These are phyloP conservation scores for Euschistus heros DNA, from an alignment of 1,140 invertebrate genomes.

Conservation along the genomic window DNA sequence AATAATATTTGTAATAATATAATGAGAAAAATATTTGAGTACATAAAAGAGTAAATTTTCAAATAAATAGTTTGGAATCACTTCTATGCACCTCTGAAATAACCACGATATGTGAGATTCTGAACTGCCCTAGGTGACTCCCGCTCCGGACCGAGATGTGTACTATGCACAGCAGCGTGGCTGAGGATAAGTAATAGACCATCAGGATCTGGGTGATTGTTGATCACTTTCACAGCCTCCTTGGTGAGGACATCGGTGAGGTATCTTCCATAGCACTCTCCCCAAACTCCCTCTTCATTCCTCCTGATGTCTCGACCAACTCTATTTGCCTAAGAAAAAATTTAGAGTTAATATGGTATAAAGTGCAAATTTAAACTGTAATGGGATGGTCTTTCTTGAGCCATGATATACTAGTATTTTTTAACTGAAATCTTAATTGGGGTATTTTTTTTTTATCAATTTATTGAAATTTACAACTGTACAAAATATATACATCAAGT, in stretches of 20 bases:
- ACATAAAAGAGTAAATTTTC: background rate
- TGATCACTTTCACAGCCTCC: conserved; percentile 48
- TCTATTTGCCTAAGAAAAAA: background rate
- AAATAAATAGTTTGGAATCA: background rate
- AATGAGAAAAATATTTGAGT: background rate
- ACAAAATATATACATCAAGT: too few species aligned
- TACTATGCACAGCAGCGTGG: conserved; percentile 55
- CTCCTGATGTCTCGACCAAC: conserved; percentile 39
- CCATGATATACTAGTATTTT: too few species aligned
- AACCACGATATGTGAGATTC: conserved; percentile 42
- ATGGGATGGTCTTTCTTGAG: too few species aligned
- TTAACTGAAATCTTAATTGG: too few species aligned
- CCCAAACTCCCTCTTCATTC: conserved; percentile 44
- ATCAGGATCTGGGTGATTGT: conserved; percentile 41
- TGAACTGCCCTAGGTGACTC: conserved; percentile 41
- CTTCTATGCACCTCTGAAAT: too few species aligned
- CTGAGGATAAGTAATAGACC: conserved; percentile 58
- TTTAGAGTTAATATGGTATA: too few species aligned
- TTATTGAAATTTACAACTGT: too few species aligned
- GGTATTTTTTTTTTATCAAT: too few species aligned
- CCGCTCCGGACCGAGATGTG: conserved; percentile 44
- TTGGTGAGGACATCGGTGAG: conserved; percentile 57
- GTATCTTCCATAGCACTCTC: conserved; percentile 47
- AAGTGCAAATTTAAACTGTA: too few species aligned
- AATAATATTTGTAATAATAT: too few species aligned